Percentiles rank a stretch among this genome's conserved stretches.
These are phyloP conservation scores for Drymodes brunneopygia DNA, from an alignment of 2,113 vertebrate species.

Conservation along the genomic window DNA sequence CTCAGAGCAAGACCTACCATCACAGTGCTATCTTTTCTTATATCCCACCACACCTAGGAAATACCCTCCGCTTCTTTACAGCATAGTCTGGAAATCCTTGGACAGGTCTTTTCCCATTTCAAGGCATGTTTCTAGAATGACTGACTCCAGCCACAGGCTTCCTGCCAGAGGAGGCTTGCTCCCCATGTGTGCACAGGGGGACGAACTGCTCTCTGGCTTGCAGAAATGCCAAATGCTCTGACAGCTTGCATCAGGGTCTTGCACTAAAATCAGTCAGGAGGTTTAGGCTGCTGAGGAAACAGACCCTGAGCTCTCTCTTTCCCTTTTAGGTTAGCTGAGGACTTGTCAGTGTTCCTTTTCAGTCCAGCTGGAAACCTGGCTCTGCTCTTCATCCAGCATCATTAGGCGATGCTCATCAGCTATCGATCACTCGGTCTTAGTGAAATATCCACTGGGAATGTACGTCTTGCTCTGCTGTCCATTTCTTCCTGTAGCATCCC, in stretches of 20 bases:
- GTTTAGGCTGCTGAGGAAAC: background rate
- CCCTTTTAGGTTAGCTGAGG: background rate
- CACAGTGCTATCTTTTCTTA: background rate
- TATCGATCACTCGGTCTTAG: background rate
- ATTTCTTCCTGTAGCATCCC: accelerated
- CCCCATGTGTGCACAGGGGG: accelerated
- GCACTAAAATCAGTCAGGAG: background rate
- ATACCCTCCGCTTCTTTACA: background rate
- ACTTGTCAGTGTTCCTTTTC: background rate
- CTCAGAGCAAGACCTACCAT: background rate
- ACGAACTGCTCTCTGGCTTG: background rate
- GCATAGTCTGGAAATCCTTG: background rate
- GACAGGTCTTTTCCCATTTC: background rate
- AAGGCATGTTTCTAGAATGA: background rate
- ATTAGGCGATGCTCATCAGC: background rate
- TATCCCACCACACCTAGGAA: background rate
- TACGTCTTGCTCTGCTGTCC: background rate
- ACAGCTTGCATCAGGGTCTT: background rate
- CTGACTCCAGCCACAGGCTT: background rate
- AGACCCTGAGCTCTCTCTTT: background rate
- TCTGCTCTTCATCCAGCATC: background rate
- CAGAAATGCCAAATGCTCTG: background rate
- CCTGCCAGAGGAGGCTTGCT: background rate
- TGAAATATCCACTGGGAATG: background rate
- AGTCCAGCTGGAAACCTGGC: background rate